Evolutionary conservation across 1,140 invertebrate genomes (phyloP).

Genomic region (Leptinotarsa texana): DNA sequence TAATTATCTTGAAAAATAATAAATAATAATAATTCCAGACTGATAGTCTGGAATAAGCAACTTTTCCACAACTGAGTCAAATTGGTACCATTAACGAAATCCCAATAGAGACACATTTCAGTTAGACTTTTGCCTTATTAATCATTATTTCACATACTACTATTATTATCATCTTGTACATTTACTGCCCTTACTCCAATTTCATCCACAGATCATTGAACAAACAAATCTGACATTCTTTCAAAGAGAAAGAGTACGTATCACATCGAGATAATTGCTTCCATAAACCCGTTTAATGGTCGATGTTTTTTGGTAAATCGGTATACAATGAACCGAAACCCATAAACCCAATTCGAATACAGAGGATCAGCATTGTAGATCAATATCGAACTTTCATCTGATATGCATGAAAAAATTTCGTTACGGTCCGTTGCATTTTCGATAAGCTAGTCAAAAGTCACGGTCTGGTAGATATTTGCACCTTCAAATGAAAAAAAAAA

Average conservation of each 20-base stretch:
- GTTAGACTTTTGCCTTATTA: too few species aligned
- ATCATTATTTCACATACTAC: too few species aligned
- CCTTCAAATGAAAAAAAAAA: background rate
- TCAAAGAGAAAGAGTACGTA: background rate
- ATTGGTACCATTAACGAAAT: too few species aligned
- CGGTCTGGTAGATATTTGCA: background rate
- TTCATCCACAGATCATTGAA: background rate
- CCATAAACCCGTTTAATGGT: background rate
- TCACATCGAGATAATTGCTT: background rate
- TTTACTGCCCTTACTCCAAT: background rate
- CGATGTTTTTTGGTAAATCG: background rate
- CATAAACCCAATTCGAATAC: background rate
- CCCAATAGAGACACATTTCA: too few species aligned
- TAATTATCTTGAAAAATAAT: too few species aligned
- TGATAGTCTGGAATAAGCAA: too few species aligned
- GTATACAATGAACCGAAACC: conserved; percentile 1
- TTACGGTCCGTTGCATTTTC: background rate
- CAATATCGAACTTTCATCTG: conserved; percentile 5
- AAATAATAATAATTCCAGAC: too few species aligned
- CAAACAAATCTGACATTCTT: background rate
- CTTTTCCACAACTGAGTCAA: too few species aligned
- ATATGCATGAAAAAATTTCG: conserved; percentile 5
- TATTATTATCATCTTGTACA: background rate
- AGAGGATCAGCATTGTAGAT: background rate
- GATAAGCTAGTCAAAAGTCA: background rate